A percentile compares a stretch with the other conserved stretches of the same genome.
phyloP scores from a whole-genome alignment of 2,113 vertebrate genomes.

The Saccopteryx bilineata region DNA sequence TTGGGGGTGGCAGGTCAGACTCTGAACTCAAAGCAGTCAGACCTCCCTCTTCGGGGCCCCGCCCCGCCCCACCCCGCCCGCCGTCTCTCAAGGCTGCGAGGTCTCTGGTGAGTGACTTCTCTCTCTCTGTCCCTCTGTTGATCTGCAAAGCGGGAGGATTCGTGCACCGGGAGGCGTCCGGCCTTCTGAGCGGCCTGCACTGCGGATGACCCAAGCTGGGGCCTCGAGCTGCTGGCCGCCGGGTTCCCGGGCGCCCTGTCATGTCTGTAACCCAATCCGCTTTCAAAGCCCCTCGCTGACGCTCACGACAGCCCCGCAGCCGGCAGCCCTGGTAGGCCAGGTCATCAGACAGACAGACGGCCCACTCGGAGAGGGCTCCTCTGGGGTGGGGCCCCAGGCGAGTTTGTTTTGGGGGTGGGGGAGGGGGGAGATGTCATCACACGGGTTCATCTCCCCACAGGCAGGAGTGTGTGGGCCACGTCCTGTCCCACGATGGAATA shows the following conservation, averaged over 20 bases:
- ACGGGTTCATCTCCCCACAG: not conserved
- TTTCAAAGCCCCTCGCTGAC: conserved; percentile 16
- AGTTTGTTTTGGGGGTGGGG: not conserved
- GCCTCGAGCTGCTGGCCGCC: conserved; percentile 74
- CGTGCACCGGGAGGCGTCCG: conserved; percentile 67
- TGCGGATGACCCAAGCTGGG: conserved; percentile 77
- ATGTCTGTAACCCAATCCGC: not conserved
- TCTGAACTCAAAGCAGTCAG: fast-evolving
- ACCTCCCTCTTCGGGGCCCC: too few relatives aligned
- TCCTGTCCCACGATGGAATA: not conserved
- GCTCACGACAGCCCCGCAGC: not conserved
- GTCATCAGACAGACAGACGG: not conserved
- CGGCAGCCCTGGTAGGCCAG: not conserved
- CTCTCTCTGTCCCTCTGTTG: not conserved
- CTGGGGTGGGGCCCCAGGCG: not conserved
- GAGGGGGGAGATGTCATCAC: fast-evolving
- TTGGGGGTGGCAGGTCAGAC: not conserved
- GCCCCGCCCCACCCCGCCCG: too few relatives aligned
- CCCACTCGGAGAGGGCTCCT: not conserved
- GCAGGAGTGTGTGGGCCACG: not conserved
- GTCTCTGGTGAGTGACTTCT: not conserved
- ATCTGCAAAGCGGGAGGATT: not conserved
- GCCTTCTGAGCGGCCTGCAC: conserved; percentile 82
- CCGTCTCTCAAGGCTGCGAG: not conserved
- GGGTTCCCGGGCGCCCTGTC: fast-evolving